A percentile compares a stretch with the other conserved stretches of the same genome.
Conservation (phyloP, 2,113 vertebrate genomes). For the Cebus imitator region DNA sequence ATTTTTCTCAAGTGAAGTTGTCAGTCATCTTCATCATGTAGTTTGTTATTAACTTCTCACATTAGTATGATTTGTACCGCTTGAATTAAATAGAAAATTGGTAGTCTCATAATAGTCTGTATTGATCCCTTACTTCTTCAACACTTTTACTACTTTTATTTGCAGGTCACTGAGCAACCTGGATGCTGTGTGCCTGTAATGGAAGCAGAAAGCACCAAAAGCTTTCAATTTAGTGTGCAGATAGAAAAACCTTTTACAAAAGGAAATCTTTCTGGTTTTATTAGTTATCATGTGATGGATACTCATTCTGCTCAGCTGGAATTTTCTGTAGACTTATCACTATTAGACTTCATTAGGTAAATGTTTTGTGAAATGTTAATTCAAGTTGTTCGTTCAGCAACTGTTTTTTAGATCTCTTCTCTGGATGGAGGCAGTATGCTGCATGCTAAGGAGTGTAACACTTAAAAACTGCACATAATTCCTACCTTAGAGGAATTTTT, state of each 20-base stretch:
- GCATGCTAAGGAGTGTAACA: background rate
- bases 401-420: background rate
- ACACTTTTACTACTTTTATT: background rate
- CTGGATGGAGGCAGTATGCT: background rate
- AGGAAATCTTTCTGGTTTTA: constrained; percentile 81
- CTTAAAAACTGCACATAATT: background rate
- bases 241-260: constrained; percentile 87
- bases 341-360: constrained; percentile 96
- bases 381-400: constrained; percentile 31
- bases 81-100: constrained; percentile 21
- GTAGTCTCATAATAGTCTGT: background rate
- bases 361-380: constrained; percentile 44
- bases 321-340: constrained; percentile 88
- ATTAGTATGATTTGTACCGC: background rate
- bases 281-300: constrained; percentile 83
- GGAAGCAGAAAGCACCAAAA: constrained; percentile 78
- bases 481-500: background rate
- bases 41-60: constrained; percentile 2
- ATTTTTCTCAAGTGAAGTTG: constrained; percentile 36
- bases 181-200: constrained; percentile 77
- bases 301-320: constrained; percentile 76
- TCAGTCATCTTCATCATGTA: background rate
- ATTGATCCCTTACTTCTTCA: constrained; percentile 10
- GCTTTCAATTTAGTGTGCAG: constrained; percentile 84
- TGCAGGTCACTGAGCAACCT: constrained; percentile 84